These are phyloP conservation scores for Microctonus aethiopoides DNA, from an alignment of 2,888 invertebrate genomes.

Conservation along the genomic window DNA sequence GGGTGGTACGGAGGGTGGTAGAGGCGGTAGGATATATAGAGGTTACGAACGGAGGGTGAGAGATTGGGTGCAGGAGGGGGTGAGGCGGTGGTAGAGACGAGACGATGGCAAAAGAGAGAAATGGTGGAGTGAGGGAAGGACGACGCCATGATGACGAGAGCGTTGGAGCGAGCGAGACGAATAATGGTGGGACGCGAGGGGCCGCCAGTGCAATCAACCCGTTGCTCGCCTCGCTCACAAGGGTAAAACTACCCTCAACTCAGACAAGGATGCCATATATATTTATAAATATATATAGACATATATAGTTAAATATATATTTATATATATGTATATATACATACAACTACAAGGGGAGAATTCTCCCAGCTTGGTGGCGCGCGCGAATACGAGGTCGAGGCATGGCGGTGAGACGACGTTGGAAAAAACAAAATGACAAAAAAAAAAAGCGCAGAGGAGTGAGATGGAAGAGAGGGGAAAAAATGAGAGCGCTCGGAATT, in stretches of 20 bases:
- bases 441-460: constrained; percentile 39
- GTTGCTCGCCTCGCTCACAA: constrained; percentile 53
- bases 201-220: constrained; percentile 66
- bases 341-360: constrained; percentile 47
- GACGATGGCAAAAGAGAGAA: constrained; percentile 24
- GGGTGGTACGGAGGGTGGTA: constrained; percentile 34
- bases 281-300: not conserved
- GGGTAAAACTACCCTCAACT: constrained; percentile 63
- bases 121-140: constrained; percentile 31
- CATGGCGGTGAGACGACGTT: constrained; percentile 38
- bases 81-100: constrained; percentile 30
- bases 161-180: constrained; percentile 39
- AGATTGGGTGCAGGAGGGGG: constrained; percentile 2
- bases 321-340: not conserved
- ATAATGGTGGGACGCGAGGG: constrained; percentile 48
- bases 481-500: constrained; percentile 48
- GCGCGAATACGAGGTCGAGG: constrained; percentile 43
- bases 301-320: not conserved
- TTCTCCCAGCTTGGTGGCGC: constrained; percentile 36
- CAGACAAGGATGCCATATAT: constrained; percentile 51
- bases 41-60: not conserved
- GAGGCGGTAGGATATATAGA: constrained; percentile 16
- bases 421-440: constrained; percentile 37
- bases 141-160: constrained; percentile 37
- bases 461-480: constrained; percentile 31